Percentiles rank a stretch among this genome's conserved stretches.
Conservation (phyloP, 2,888 invertebrate species). For the Isoperla grammatica region DNA sequence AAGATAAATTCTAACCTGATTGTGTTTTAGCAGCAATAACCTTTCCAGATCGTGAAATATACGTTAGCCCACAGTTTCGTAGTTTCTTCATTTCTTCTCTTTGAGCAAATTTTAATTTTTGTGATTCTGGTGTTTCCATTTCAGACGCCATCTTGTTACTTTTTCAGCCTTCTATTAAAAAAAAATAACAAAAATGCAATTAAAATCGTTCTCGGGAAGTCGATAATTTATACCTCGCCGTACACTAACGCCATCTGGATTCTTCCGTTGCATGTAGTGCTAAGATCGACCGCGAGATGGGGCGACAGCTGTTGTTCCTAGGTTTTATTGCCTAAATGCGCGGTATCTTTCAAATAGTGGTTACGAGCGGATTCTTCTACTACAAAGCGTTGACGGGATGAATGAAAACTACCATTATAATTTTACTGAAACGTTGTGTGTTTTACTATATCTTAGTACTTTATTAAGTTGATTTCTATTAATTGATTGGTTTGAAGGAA, state of each 20-base stretch:
- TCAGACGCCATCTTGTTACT: conserved; percentile 43
- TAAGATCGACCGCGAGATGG: too few species aligned
- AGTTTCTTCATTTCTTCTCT: conserved; percentile 46
- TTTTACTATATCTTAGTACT: too few species aligned
- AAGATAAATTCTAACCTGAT: conserved; percentile 37
- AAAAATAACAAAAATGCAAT: conserved; percentile 18
- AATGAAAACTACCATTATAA: too few species aligned
- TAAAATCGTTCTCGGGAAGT: neutral
- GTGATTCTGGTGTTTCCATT: conserved; percentile 37
- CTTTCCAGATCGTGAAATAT: conserved; percentile 48
- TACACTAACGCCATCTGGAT: conserved; percentile 1
- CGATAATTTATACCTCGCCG: conserved; percentile 1
- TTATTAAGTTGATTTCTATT: too few species aligned
- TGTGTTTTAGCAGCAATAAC: conserved; percentile 48
- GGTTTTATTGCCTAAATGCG: too few species aligned
- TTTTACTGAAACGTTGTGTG: too few species aligned
- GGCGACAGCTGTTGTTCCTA: too few species aligned
- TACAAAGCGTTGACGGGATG: too few species aligned
- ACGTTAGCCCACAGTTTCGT: conserved; percentile 44
- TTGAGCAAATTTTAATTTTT: conserved; percentile 42
- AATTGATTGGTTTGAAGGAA: too few species aligned
- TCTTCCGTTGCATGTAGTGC: neutral
- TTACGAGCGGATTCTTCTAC: too few species aligned
- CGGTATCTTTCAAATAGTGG: too few species aligned
- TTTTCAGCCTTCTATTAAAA: conserved; percentile 24